Evolutionary conservation across 2,888 invertebrate species (phyloP).

Genomic region (Dermolepida albohirtum): DNA sequence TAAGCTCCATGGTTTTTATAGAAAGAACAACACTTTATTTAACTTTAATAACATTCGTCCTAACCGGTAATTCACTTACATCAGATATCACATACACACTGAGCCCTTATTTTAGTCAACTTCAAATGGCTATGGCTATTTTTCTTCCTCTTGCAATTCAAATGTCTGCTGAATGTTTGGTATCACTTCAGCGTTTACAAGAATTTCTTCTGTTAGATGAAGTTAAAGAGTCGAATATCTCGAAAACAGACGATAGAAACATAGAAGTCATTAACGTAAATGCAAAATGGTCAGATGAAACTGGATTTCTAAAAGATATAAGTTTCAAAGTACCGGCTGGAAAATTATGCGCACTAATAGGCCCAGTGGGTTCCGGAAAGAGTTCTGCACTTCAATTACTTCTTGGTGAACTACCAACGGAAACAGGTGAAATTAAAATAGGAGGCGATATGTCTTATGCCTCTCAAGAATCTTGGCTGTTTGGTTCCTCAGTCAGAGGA

Average conservation of each 20-base stretch:
- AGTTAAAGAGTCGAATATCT: slow-evolving; percentile 57
- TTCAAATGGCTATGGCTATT: slow-evolving; percentile 70
- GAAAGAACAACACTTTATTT: slow-evolving; percentile 84
- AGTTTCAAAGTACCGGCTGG: slow-evolving; percentile 66
- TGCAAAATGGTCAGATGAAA: slow-evolving; percentile 55
- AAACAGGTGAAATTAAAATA: slow-evolving; percentile 67
- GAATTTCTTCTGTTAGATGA: slow-evolving; percentile 70
- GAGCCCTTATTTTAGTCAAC: slow-evolving; percentile 66
- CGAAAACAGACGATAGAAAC: slow-evolving; percentile 40
- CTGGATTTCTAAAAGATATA: slow-evolving; percentile 58
- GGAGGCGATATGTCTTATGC: slow-evolving; percentile 72
- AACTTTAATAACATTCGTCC: slow-evolving; percentile 79
- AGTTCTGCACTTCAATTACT: slow-evolving; percentile 69
- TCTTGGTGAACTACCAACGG: slow-evolving; percentile 71
- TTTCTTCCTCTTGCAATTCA: slow-evolving; percentile 71
- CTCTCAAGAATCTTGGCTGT: slow-evolving; percentile 77
- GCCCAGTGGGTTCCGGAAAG: slow-evolving; percentile 90
- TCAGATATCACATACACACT: slow-evolving; percentile 63
- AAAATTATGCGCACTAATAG: slow-evolving; percentile 72
- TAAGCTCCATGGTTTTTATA: slow-evolving; percentile 82
- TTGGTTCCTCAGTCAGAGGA: slow-evolving; percentile 71
- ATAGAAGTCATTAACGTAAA: slow-evolving; percentile 51
- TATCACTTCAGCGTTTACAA: slow-evolving; percentile 69
- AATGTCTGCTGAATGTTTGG: slow-evolving; percentile 70
- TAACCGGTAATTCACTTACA: slow-evolving; percentile 73